Evolutionary conservation across 2,888 invertebrate genomes (phyloP).

Genomic region (Leptarthrus brevirostris): DNA sequence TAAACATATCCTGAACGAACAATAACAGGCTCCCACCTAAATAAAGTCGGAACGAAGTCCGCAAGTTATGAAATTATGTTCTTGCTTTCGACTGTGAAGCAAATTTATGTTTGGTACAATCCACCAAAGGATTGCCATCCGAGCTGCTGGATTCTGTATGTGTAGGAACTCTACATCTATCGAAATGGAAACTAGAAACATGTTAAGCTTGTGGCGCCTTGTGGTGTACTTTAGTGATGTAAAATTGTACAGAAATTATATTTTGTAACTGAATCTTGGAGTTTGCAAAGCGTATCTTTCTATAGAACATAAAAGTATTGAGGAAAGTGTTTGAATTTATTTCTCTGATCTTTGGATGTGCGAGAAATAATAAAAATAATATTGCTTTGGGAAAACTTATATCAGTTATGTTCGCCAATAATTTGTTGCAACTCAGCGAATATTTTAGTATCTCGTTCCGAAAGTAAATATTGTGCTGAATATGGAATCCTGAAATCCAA

Average conservation of each 20-base stretch:
- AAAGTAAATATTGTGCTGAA: too few species aligned
- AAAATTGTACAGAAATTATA: constrained; percentile 17
- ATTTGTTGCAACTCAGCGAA: too few species aligned
- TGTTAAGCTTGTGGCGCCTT: constrained; percentile 35
- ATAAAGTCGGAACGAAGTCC: constrained; percentile 29
- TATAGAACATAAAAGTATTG: too few species aligned
- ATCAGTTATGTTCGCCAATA: too few species aligned
- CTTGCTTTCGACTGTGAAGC: constrained; percentile 39
- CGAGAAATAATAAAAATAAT: too few species aligned
- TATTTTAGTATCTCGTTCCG: too few species aligned
- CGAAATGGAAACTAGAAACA: constrained; percentile 33
- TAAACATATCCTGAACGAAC: constrained; percentile 42
- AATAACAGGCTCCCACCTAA: constrained; percentile 43
- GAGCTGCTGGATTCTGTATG: not conserved
- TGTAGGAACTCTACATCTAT: constrained; percentile 14
- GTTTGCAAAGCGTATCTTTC: not conserved
- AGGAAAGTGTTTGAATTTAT: too few species aligned
- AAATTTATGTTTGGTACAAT: constrained; percentile 48
- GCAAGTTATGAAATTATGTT: constrained; percentile 48
- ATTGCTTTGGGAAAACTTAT: too few species aligned
- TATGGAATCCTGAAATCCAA: too few species aligned
- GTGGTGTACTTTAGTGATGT: constrained; percentile 35
- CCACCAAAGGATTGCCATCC: constrained; percentile 46
- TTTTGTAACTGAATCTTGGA: not conserved
- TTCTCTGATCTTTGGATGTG: too few species aligned